Percentiles rank a stretch among this genome's conserved stretches.
Conservation (phyloP, 2,797 vertebrate species). For the Leptatherina wallacei region DNA sequence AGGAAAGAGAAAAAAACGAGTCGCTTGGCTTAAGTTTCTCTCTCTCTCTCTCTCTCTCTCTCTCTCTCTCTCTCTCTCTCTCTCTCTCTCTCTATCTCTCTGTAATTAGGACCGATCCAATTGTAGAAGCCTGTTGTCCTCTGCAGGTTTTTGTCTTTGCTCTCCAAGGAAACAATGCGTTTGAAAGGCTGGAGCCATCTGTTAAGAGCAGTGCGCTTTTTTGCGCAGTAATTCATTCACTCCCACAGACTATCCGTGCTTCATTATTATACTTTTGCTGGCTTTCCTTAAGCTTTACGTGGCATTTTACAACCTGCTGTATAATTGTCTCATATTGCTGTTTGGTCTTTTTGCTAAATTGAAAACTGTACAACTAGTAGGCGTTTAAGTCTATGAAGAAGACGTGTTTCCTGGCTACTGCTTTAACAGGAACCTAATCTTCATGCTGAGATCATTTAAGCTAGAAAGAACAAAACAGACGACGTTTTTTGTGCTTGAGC, state of each 20-base stretch:
- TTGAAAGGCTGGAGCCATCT: conserved; percentile 56
- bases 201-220: conserved; percentile 34
- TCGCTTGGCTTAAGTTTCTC: neutral
- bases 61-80: no score
- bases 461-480: neutral
- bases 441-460: neutral
- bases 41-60: neutral
- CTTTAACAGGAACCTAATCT: neutral
- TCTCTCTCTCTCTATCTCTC: neutral
- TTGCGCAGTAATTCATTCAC: conserved; percentile 22
- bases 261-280: neutral
- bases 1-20: neutral
- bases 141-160: conserved; percentile 40
- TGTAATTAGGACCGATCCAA: conserved; percentile 50
- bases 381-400: neutral
- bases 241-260: neutral
- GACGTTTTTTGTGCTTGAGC: conserved; percentile 31
- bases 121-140: conserved; percentile 26
- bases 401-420: neutral
- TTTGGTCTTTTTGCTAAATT: neutral
- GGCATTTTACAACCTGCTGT: neutral
- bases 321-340: neutral
- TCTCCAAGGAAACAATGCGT: conserved; percentile 33
- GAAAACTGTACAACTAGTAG: neutral
- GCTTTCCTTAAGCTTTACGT: neutral